Evolutionary conservation across 1,140 invertebrate genomes (phyloP).

Genomic region (Conopomorpha cramerella): DNA sequence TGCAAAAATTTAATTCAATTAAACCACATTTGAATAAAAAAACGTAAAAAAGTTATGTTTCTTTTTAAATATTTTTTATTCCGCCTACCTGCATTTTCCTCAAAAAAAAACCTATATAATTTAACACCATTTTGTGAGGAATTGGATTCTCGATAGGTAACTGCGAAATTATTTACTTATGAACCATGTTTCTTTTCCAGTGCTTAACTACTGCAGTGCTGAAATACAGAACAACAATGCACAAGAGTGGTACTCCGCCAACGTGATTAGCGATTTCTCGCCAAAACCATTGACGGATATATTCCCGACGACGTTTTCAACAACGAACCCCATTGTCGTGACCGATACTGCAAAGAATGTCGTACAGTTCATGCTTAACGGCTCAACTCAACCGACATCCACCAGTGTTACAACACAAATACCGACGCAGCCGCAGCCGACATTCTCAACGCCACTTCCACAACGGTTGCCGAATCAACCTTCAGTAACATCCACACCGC

Average conservation of each 20-base stretch:
- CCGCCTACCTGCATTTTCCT: too few species aligned
- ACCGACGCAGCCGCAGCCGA: neutral
- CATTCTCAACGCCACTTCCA: neutral
- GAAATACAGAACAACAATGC: constrained; percentile 27
- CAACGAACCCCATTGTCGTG: constrained; percentile 26
- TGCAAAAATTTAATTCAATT: too few species aligned
- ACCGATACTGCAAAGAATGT: too few species aligned
- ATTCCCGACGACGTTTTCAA: constrained; percentile 32
- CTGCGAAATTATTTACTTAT: too few species aligned
- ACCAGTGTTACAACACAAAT: neutral
- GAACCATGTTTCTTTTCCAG: constrained; percentile 35
- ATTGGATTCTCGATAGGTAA: too few species aligned
- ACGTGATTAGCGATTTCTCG: constrained; percentile 40
- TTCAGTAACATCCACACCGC: neutral
- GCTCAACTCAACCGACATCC: constrained; percentile 11
- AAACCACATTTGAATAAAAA: too few species aligned
- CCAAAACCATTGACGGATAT: constrained; percentile 44
- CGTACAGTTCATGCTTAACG: too few species aligned
- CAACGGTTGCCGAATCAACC: neutral
- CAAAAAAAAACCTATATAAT: too few species aligned
- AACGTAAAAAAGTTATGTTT: too few species aligned
- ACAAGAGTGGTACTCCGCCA: constrained; percentile 38
- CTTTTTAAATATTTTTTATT: too few species aligned
- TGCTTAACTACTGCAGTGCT: constrained; percentile 46
- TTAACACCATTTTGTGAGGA: too few species aligned